Base-by-base conservation (phyloP, 2,888 invertebrate species). In the Nyleta sp. region DNA sequence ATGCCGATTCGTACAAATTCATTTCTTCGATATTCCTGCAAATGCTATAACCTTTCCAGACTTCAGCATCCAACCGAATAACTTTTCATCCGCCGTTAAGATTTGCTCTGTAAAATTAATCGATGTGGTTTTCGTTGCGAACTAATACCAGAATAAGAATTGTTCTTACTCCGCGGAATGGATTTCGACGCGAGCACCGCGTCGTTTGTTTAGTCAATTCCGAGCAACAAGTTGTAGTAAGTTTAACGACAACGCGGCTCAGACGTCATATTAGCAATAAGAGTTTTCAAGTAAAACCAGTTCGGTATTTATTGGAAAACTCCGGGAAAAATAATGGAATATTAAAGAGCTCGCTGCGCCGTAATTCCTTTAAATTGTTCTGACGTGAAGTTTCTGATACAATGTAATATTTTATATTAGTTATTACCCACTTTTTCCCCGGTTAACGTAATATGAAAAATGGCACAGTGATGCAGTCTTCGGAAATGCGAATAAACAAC, bases 241-340 rank as follows among this genome's bases (percentile, higher is more conserved):
- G 31, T 31, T 28, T 13, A 52, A 53, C 31, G 52, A 65, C 50
- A 65, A 42, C 40, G 33, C 33, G 15, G 8, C 20, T 40, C 22
- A 33, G 52, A 52, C 20, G 64, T 42, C 52, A 50, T 62, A 62
- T 62, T 18, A 64, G 17, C 44, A 65, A 53, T 44, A 65, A 65
- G 44, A 46, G 22, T 55, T 55, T 55, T 35, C 46, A 24, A 55
- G 35, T 46, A 46, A 35, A 55, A 55, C 46, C 35, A 55, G 55
- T 50, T 55, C 20, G 53, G 40, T 64, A 64, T 53, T 65, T 65
- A 65, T 53, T 65, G 53, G 65, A 52, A 53, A 65, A 65, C 15
- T 53, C 53, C 15, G 10, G 33, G 31, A 53, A 65, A 53, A 55
- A 53, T 67, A 67, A 55, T 67, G 31, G 33, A 55, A 52, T 53